These are phyloP conservation scores for Nomada ruficornis DNA, from an alignment of 2,888 invertebrate genomes.

Conservation along the genomic window DNA sequence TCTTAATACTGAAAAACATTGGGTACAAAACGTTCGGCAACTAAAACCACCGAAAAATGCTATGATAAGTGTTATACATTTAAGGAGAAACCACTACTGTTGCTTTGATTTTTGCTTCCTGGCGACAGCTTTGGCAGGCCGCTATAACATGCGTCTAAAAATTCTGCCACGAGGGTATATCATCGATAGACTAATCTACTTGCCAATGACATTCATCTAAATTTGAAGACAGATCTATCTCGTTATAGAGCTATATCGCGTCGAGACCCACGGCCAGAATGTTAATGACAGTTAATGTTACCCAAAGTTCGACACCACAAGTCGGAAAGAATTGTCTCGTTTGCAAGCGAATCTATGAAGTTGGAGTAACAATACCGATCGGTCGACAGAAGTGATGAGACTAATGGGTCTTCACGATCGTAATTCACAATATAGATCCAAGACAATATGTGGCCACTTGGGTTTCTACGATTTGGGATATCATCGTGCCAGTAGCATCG, in stretches of 20 bases:
- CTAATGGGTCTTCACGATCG: slow-evolving; percentile 27
- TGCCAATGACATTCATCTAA: slow-evolving; percentile 58
- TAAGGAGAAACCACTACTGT: slow-evolving; percentile 38
- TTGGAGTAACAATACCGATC: slow-evolving; percentile 56
- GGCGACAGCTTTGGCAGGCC: slow-evolving; percentile 29
- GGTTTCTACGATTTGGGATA: slow-evolving; percentile 21
- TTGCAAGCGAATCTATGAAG: slow-evolving; percentile 42
- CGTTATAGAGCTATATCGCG: slow-evolving; percentile 45
- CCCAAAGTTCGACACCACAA: slow-evolving; percentile 16
- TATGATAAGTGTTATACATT: slow-evolving; percentile 9
- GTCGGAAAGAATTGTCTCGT: slow-evolving; percentile 21
- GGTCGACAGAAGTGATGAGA: slow-evolving; percentile 29
- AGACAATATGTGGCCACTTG: slow-evolving; percentile 7
- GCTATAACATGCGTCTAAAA: slow-evolving; percentile 47
- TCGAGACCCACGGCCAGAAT: slow-evolving; percentile 39
- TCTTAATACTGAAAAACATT: not conserved
- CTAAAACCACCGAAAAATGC: not conserved
- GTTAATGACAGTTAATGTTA: slow-evolving; percentile 22
- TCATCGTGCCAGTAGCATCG: slow-evolving; percentile 15
- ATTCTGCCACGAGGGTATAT: slow-evolving; percentile 50
- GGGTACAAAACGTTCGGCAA: slow-evolving; percentile 28
- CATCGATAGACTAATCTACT: slow-evolving; percentile 54
- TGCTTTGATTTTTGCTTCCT: slow-evolving; percentile 47
- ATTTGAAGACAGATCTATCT: slow-evolving; percentile 51
- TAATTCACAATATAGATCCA: slow-evolving; percentile 21